Evolutionary conservation across 2,888 invertebrate genomes (phyloP).

Genomic region (Merodon equestris): DNA sequence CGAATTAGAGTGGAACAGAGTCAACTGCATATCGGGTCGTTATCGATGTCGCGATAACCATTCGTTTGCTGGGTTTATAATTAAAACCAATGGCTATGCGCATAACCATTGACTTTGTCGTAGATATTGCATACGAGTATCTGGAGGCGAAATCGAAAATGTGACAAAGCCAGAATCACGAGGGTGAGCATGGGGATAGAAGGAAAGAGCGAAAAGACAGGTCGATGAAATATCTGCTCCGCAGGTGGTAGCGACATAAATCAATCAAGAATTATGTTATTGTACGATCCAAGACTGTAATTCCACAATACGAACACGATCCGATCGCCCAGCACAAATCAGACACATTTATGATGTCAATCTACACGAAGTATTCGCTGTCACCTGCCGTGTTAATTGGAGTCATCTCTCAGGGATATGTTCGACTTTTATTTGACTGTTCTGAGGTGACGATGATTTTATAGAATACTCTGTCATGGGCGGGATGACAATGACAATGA

Average conservation of each 20-base stretch:
- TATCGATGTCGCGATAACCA: too few species aligned
- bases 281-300: constrained; percentile 19
- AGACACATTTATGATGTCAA: constrained; percentile 56
- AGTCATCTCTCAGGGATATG: constrained; percentile 49
- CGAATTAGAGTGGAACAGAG: too few species aligned
- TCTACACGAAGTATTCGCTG: constrained; percentile 45
- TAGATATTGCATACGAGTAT: not conserved
- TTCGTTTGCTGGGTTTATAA: not conserved
- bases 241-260: constrained; percentile 61
- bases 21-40: too few species aligned
- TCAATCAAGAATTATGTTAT: constrained; percentile 59
- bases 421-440: constrained; percentile 45
- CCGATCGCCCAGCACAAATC: constrained; percentile 1
- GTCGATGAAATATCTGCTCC: constrained; percentile 61
- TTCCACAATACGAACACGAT: constrained; percentile 10
- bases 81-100: constrained; percentile 21
- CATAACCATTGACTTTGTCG: too few species aligned
- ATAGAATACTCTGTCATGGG: constrained; percentile 20
- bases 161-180: too few species aligned
- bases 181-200: too few species aligned
- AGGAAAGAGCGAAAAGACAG: not conserved
- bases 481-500: not conserved
- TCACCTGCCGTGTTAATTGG: constrained; percentile 66
- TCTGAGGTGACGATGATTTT: constrained; percentile 63
- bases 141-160: too few species aligned